Evolutionary conservation across 2,888 invertebrate genomes (phyloP), one percentile per base, ranked within the genome.

Genomic region (Chrysolina americana): DNA sequence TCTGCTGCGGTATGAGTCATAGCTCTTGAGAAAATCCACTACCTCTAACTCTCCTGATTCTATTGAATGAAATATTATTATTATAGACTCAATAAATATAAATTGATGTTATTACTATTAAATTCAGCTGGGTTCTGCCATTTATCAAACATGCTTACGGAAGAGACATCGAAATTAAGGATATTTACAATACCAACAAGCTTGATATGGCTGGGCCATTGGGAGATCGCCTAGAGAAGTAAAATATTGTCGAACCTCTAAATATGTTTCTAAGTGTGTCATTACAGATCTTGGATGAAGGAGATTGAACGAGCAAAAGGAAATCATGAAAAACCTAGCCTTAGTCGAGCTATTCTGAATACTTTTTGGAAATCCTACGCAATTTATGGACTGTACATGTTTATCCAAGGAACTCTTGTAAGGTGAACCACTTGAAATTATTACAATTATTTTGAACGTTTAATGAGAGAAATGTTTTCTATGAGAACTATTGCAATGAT

Each of bases 51-150:
- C n/a, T n/a, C n/a, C n/a, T n/a, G n/a, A n/a, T n/a, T n/a, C n/a
- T n/a, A n/a, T n/a, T n/a, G n/a, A n/a, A n/a, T n/a, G n/a, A n/a
- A n/a, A n/a, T n/a, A n/a, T n/a, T n/a, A n/a, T n/a, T n/a, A n/a
- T n/a, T n/a, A n/a, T n/a, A n/a, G n/a, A n/a, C n/a, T n/a, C n/a
- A n/a, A n/a, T n/a, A n/a, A n/a, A 28, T 28, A 28, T 5, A 28
- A 28, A 28, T 28, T 3, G 28, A 28, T 28, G 5, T 28, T 2
- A 28, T 28, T 28, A 28, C 28, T 28, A 28, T 3, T 28, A 3
- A 17, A 86, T 86, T 73, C 87, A 94, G 94, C 89, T 94, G 94
- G 93, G 88, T 92, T 68, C 90, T 92, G 79, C 90, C 90, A 41
- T 88, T 92, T 73, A 92, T 93, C 82, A 89, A 89, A 82, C 90